Base-by-base conservation (phyloP, 2,113 vertebrate genomes). In the Machaerirhynchus nigripectus region DNA sequence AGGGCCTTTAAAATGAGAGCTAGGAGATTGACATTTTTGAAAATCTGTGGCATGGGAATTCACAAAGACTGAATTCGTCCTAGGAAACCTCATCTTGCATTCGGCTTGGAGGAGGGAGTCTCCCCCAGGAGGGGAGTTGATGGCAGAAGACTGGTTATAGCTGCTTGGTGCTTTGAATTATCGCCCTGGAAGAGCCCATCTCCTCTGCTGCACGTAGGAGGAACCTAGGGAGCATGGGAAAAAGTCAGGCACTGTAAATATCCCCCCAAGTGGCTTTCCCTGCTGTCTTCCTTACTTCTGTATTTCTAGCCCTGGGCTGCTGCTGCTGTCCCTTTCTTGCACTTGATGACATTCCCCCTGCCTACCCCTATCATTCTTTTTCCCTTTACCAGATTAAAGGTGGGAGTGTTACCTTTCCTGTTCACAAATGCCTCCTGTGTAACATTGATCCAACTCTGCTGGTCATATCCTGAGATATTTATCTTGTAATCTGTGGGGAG, bases 121-220 rank as follows among this genome's bases (percentile, higher is more conserved):
- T 95, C 70, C 63, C 78, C 31, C 82, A 90, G 90, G 82, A 95
- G 50, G 49, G 70, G 57, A 94, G 78, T 30, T 97, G 95, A 85
- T 94, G 84, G 57, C 28, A 60, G 78, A 82, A 75, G 65, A n/a
- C 61, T 79, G 63, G 57, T 87, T 76, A 39, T 69, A 90, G 88
- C 79, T 92, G 67, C 79, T 92, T 88, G 88, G 16, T 86, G 50
- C 85, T 92, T 74, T 94, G 83, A 95, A 75, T 95, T 92, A 95
- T 52, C 0, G 0, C n/a, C 20, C 35, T 78, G 71, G 64, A 88
- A 88, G 37, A 90, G 50, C 88, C 37, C 1, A 1, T 75, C 74
- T 87, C 19, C 57, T 71, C 78, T 76, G 40, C 82, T 87, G 37
- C 75, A 59, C 0, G 37, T 73, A 80, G 95, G 59, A 95, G 71